Evolutionary conservation across 2,113 vertebrate genomes (phyloP).

Genomic region (Scophthalmus maximus): DNA sequence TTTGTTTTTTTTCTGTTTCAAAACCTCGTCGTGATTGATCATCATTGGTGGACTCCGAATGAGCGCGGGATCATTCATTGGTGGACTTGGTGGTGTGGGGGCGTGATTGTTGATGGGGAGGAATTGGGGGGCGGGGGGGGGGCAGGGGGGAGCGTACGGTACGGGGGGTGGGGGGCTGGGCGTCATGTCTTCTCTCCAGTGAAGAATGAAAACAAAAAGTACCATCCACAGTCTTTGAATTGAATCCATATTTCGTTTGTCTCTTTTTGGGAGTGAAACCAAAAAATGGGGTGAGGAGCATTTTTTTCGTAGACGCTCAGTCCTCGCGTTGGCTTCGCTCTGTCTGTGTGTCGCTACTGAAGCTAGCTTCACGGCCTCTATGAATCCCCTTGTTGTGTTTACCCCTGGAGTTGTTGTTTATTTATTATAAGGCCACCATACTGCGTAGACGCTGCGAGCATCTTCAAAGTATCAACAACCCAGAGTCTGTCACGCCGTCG

Average conservation of each 20-base stretch:
- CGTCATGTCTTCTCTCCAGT: constrained; percentile 55
- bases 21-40: constrained; percentile 77
- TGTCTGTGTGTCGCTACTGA: constrained; percentile 66
- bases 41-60: constrained; percentile 65
- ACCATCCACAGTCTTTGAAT: constrained; percentile 62
- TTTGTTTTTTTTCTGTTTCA: too few relatives aligned
- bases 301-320: constrained; percentile 55
- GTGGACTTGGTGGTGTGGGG: constrained; percentile 54
- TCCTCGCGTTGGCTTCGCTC: constrained; percentile 42
- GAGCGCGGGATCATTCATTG: constrained; percentile 67
- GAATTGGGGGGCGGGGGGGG: constrained; percentile 4
- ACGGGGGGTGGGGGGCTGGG: neutral
- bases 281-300: constrained; percentile 48
- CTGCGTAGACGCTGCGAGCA: constrained; percentile 73
- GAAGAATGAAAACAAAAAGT: constrained; percentile 64
- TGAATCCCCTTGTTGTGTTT: constrained; percentile 57
- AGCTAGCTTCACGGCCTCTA: constrained; percentile 65
- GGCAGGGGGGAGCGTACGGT: neutral
- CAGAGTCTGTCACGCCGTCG: constrained; percentile 72
- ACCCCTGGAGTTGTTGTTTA: constrained; percentile 76
- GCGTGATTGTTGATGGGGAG: constrained; percentile 44
- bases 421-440: constrained; percentile 87
- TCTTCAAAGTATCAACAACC: constrained; percentile 84
- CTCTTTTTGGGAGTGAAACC: constrained; percentile 56
- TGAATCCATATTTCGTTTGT: constrained; percentile 46